Evolutionary conservation across 2,888 invertebrate genomes (phyloP), one percentile per base, ranked within the genome.

Genomic region (Harpalus rufipes): DNA sequence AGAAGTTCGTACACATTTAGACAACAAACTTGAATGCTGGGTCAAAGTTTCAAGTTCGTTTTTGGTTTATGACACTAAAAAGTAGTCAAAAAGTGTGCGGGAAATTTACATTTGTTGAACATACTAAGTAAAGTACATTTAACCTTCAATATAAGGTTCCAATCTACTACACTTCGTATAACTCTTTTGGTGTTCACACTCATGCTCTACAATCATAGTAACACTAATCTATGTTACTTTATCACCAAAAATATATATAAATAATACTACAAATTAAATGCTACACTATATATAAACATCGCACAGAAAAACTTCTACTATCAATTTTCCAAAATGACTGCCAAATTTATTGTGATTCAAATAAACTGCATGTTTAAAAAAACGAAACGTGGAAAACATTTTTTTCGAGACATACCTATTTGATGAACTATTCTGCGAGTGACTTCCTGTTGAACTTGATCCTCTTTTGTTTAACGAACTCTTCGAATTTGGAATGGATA

Each of bases 381-480:
- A 81, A 74, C 59, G 39, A 83, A 81, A 72, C 16, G 59, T 68
- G 68, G 32, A 32, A 18, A 18, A 44, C 16, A 18, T 74, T 51
- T 51, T 12, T 51, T 2, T 12, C 12, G 44, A 51, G 10, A 51
- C 44, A 81, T 81, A 86, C 91, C 91, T 91, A 87, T 89, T 90
- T 14, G 90, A 88, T 58, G 89, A 89, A 87, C 88, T 89, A 86
- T 87, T 89, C 86, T 90, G 90, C 85, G 89, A 89, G 85, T 87
- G 89, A 84, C 89, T 89, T 21, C 89, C 89, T 80, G 89, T 86
- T 10, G 90, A 90, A 12, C 89, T 89, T 12, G 90, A 91, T 85
- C 91, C 90, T 58, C 90, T 88, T 87, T 91, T 91, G 32, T 89
- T 89, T 74, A 90, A 87, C 12, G 90, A 89, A 88, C 89, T 90